These are phyloP conservation scores for Xerus rutilus DNA, from an alignment of 2,797 vertebrate genomes.

Conservation along the genomic window DNA sequence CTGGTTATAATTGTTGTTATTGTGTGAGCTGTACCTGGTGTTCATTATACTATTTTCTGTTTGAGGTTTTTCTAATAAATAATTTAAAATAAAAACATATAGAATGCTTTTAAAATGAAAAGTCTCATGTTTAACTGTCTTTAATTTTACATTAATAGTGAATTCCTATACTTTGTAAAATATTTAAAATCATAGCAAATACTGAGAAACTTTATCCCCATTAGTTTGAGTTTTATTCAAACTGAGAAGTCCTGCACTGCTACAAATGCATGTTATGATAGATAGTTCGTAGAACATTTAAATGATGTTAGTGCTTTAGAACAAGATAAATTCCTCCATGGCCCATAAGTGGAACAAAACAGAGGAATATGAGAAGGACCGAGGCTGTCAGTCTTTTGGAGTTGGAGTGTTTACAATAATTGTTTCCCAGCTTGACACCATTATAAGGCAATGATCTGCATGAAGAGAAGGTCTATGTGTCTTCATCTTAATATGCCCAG, in stretches of 20 bases:
- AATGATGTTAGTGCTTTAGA: background rate
- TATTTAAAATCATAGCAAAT: conserved; percentile 47
- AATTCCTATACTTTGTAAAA: conserved; percentile 39
- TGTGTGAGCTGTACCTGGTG: background rate
- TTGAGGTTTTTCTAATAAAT: conserved; percentile 33
- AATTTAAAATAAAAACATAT: background rate
- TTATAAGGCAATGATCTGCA: conserved; percentile 16
- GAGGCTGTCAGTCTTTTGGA: background rate
- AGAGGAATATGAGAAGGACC: background rate
- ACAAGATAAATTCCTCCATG: background rate
- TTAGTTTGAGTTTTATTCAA: conserved; percentile 40
- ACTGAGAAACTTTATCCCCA: background rate
- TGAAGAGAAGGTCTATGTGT: conserved; percentile 15
- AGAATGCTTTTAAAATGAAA: background rate
- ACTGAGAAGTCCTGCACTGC: background rate
- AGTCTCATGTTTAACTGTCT: background rate
- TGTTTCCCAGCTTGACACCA: conserved; percentile 32
- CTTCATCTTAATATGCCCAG: conserved; percentile 33
- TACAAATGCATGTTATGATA: background rate
- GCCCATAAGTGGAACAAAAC: background rate
- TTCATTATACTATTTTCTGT: background rate
- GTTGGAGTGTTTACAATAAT: background rate
- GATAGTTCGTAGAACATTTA: conserved; percentile 20
- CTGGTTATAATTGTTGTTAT: background rate
- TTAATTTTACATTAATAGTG: conserved; percentile 2